These are phyloP conservation scores for Catostylus mosaicus DNA, from an alignment of 30 jellyfish, hydroid and myxozoan genomes.

Conservation along the genomic window DNA sequence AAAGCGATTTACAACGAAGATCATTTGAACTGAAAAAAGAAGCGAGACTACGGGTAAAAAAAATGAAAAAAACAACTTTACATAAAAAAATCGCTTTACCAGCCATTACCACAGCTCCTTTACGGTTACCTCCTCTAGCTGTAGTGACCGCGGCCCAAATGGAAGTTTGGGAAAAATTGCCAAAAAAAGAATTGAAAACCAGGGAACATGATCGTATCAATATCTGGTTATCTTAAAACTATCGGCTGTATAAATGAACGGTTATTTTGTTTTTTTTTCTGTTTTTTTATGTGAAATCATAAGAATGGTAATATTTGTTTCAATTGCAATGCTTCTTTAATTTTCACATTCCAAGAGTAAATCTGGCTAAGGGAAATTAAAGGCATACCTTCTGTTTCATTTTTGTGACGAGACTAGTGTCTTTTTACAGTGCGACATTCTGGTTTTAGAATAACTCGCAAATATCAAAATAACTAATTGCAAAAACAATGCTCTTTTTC, in stretches of 20 bases:
- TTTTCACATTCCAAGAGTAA: no score
- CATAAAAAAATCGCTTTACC: neutral
- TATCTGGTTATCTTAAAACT: slow-evolving; percentile 20
- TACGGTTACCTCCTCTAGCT: slow-evolving; percentile 60
- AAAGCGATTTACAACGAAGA: slow-evolving; percentile 19
- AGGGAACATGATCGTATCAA: slow-evolving; percentile 62
- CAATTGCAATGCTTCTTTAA: no score
- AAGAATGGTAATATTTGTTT: no score
- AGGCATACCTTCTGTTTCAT: no score
- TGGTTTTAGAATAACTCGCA: no score
- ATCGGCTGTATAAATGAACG: neutral
- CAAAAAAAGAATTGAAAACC: slow-evolving; percentile 34
- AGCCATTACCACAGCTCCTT: slow-evolving; percentile 45
- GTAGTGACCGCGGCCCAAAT: slow-evolving; percentile 57
- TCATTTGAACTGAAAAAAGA: slow-evolving; percentile 17
- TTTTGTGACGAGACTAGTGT: no score
- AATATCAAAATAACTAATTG: no score
- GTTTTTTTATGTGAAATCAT: no score
- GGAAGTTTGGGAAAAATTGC: slow-evolving; percentile 45
- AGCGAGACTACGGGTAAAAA: slow-evolving; percentile 39
- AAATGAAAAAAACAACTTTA: neutral
- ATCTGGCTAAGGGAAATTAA: no score
- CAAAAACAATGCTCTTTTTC: no score
- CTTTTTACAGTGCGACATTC: no score
- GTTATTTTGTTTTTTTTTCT: no score